These are phyloP conservation scores for Morone chrysops DNA, from an alignment of 2,113 vertebrate species.

Conservation along the genomic window DNA sequence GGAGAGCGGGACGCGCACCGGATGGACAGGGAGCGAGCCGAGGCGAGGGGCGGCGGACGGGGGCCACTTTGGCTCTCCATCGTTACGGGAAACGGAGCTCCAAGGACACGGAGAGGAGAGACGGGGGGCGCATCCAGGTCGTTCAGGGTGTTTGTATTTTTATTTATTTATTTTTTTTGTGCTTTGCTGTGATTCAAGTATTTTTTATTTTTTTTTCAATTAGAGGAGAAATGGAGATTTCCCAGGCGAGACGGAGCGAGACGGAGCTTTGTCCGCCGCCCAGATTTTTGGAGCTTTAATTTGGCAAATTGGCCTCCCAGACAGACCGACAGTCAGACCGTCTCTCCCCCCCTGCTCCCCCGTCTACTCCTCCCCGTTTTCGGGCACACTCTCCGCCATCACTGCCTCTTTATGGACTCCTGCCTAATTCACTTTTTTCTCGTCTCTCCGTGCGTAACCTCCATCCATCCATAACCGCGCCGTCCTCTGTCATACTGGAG, in stretches of 20 bases:
- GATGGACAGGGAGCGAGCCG: slow-evolving; percentile 19
- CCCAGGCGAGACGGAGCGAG: not conserved
- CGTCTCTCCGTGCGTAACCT: slow-evolving; percentile 41
- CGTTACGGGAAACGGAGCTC: slow-evolving; percentile 56
- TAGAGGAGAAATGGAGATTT: not conserved
- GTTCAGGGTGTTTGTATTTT: slow-evolving; percentile 3
- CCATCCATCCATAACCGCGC: slow-evolving; percentile 13
- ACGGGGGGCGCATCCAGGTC: slow-evolving; percentile 50
- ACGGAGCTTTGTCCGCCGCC: slow-evolving; percentile 32
- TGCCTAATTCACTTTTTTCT: slow-evolving; percentile 24
- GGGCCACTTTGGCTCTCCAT: slow-evolving; percentile 60
- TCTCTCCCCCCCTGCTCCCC: slow-evolving; percentile 17
- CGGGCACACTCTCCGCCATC: slow-evolving; percentile 42
- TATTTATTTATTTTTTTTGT: not conserved
- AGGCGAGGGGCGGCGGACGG: slow-evolving; percentile 49
- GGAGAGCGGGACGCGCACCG: slow-evolving; percentile 32
- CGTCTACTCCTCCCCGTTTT: slow-evolving; percentile 33
- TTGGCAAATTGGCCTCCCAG: slow-evolving; percentile 65
- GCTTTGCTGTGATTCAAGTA: not conserved
- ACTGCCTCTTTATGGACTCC: slow-evolving; percentile 17
- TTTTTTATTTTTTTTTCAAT: not conserved
- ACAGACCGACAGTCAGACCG: slow-evolving; percentile 44
- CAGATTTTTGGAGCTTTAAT: slow-evolving; percentile 60
- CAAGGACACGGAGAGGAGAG: slow-evolving; percentile 71
- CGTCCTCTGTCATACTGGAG: not conserved